A percentile compares a stretch with the other conserved stretches of the same genome.
phyloP scores from a whole-genome alignment of 2,113 vertebrate species.

The Tetrax tetrax region DNA sequence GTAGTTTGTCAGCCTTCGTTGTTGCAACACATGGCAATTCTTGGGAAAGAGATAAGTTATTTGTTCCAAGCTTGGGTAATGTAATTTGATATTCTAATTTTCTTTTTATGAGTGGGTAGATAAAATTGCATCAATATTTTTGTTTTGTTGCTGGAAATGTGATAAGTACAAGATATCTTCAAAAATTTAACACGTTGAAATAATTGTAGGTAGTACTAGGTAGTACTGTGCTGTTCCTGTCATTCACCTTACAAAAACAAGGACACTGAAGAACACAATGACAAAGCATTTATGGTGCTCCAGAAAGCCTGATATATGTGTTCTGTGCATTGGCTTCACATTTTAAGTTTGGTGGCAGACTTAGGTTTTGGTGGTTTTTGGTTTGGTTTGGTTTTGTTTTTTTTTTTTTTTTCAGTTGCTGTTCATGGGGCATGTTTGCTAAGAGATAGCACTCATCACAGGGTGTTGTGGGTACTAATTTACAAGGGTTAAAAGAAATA shows the following conservation, averaged over 20 bases:
- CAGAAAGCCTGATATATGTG: not conserved
- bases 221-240: not conserved
- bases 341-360: not conserved
- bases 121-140: not conserved
- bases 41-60: not conserved
- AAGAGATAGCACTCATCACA: not conserved
- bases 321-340: not conserved
- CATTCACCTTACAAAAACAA: not conserved
- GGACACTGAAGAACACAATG: not conserved
- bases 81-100: not conserved
- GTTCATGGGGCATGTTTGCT: not conserved
- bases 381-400: no score
- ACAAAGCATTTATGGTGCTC: not conserved
- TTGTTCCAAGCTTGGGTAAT: not conserved
- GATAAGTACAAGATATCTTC: not conserved
- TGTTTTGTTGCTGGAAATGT: not conserved
- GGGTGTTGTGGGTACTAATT: not conserved
- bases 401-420: not conserved
- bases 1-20: not conserved
- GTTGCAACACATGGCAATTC: not conserved
- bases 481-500: not conserved
- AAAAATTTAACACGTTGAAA: not conserved
- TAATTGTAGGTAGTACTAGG: not conserved
- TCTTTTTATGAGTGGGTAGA: not conserved
- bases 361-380: not conserved